Base-by-base conservation (phyloP, 2,888 invertebrate genomes). In the Gari tellinella region DNA sequence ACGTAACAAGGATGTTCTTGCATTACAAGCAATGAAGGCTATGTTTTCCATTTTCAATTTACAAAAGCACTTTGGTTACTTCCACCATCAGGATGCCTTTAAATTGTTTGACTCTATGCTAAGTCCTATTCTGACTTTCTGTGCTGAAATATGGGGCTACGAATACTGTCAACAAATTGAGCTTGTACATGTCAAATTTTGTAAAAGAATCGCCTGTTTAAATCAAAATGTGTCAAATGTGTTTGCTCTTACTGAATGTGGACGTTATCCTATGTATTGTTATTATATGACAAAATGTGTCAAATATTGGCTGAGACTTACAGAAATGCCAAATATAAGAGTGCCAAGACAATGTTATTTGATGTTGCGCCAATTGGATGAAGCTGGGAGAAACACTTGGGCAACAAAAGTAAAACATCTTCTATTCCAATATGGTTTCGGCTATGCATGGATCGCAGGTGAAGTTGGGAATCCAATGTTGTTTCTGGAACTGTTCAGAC, bases 391-490 rank as follows among this genome's bases (percentile, higher is more conserved):
- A 31, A 21, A 26, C 4, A 57, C 56, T 19, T 57, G 65, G 65
- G 57, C 49, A 10, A 41, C 65, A 3, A 12, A 51, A 21, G 21
- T 65, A 7, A 65, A 65, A 65, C 26, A 41, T 5, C 15, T 56
- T 25, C 43, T 66, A 14, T 66, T 46, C 19, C 31, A 52, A 43
- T 25, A 63, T 26, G 69, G 69, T 26, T 69, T 69, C 49, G 58
- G 63, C 3, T 63, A 62, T 49, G 63, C 25, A 8, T 69, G 62
- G 68, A 26, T 56, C n/a, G 53, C 51, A 25, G 43, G 58, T 15
- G 63, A 46, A 0, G 62, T 58, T 15, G 60, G 64, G 17, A 21
- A 70, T 31, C 15, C 19, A 21, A 25, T 37, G 38, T 15, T 38
- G n/a, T 69, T 69, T 26, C 10, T 63, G 1, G 15, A 31, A 7